Percentiles rank a stretch among this genome's conserved stretches.
phyloP scores from a whole-genome alignment of 2,797 vertebrate genomes.

The Hydrocynus forskahlii region DNA sequence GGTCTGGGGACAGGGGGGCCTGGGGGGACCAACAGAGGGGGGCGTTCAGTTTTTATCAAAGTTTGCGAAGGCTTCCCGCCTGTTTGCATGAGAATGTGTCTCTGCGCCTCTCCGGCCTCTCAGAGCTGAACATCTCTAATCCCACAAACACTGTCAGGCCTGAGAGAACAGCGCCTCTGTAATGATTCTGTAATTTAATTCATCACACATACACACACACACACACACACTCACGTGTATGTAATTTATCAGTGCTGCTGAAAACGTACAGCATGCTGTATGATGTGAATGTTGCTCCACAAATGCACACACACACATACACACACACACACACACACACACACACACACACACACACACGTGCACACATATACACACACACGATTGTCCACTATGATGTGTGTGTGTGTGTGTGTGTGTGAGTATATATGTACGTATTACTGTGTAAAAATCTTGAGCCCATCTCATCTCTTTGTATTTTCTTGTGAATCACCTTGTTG shows the following conservation, averaged over 20 bases:
- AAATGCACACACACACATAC: background rate
- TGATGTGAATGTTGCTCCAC: constrained; percentile 31
- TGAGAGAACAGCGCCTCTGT: constrained; percentile 72
- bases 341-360: too few species aligned
- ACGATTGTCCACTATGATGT: too few species aligned
- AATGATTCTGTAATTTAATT: constrained; percentile 86
- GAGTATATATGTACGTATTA: too few species aligned
- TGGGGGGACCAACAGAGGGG: too few species aligned
- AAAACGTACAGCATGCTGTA: constrained; percentile 70
- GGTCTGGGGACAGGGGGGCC: background rate
- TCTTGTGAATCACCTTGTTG: too few species aligned
- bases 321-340: background rate
- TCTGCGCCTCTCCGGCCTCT: constrained; percentile 80
- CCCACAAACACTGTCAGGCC: constrained; percentile 69
- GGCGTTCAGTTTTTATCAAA: constrained; percentile 78
- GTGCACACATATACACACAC: too few species aligned
- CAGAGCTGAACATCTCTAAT: constrained; percentile 79
- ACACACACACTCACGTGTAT: too few species aligned
- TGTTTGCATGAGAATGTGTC: constrained; percentile 89
- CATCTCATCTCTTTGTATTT: too few species aligned
- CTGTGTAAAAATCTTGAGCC: too few species aligned
- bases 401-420: too few species aligned
- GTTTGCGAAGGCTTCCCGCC: constrained; percentile 81
- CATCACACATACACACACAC: too few species aligned
- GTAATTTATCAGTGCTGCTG: constrained; percentile 73